Evolutionary conservation across 1,140 invertebrate species (phyloP).

Genomic region (Armadillidium nasatum): DNA sequence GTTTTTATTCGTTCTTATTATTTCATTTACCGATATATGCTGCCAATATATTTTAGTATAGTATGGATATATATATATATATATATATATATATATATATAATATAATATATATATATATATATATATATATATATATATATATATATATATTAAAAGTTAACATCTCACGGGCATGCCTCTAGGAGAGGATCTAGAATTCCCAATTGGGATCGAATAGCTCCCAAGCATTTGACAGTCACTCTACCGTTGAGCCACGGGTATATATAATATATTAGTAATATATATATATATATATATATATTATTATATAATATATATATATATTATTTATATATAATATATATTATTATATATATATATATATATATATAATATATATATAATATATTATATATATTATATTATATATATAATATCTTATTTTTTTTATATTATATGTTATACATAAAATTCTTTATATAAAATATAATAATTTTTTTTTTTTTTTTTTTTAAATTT

Average conservation of each 20-base stretch:
- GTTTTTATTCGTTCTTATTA: neutral
- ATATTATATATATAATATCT: slow-evolving; percentile 1
- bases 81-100: neutral
- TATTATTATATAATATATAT: no score
- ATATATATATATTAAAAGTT: slow-evolving; percentile 17
- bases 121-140: slow-evolving; percentile 25
- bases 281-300: no score
- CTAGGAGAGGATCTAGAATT: no score
- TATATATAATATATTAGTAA: no score
- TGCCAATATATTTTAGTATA: neutral
- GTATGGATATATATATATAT: slow-evolving; percentile 10
- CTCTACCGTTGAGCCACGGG: no score
- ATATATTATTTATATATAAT: no score
- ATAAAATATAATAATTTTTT: no score
- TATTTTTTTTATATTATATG: neutral
- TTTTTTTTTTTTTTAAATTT: no score
- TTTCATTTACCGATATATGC: neutral
- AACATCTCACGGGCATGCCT: no score
- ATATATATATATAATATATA: slow-evolving; percentile 20
- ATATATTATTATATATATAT: slow-evolving; percentile 24
- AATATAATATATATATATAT: slow-evolving; percentile 16
- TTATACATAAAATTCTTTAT: no score
- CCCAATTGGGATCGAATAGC: no score
- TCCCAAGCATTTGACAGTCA: no score
- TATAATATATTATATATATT: neutral